Base-by-base conservation (phyloP, 2,113 vertebrate genomes). In the Mellivora capensis region DNA sequence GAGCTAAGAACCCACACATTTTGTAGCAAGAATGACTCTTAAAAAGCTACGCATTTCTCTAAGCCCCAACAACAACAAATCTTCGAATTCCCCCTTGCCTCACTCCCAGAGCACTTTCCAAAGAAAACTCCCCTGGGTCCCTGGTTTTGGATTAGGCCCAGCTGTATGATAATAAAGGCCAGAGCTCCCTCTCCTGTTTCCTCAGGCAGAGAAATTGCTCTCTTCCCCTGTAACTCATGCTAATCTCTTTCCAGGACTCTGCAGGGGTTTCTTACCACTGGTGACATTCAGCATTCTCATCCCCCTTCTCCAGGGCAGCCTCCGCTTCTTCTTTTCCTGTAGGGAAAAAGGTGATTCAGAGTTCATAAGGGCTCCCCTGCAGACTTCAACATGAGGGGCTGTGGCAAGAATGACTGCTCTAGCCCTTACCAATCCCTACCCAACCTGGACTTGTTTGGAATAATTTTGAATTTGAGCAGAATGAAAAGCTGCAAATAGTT, bases 281-380 rank as follows among this genome's bases (percentile, higher is more conserved):
- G 97, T 99, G 99, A 98, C 99, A 99, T 61, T 99, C 99, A 0
- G 99, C 99, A 29, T 98, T 99, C 61, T 99, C 98, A 67, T 98
- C 98, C 61, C 98, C 99, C 59, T 98, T 99, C 98, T 98, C 98
- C 97, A 99, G 98, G 69, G 99, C 99, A 3, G 95, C 71, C 96
- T 99, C 99, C 0, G 99, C 98, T 96, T 98, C 99, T 97, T 99
- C 99, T 81, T 98, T 99, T 97, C 99, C 99, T 99, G 95, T n/a
- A 98, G 97, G 39, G 42, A 57, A 82, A 76, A 87, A 1, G 39
- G 52, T 44, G 42, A 88, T 25, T 29, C 64, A 74, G 62, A 67
- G 44, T 96, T 85, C 49, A 57, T 31, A 57, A 21, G 52, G 18
- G 39, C 17, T 69, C 67, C 81, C 3, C 3, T 2, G 17, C 34